Conservation (phyloP, 2,888 invertebrate genomes). For the Agriopis leucophaearia region DNA sequence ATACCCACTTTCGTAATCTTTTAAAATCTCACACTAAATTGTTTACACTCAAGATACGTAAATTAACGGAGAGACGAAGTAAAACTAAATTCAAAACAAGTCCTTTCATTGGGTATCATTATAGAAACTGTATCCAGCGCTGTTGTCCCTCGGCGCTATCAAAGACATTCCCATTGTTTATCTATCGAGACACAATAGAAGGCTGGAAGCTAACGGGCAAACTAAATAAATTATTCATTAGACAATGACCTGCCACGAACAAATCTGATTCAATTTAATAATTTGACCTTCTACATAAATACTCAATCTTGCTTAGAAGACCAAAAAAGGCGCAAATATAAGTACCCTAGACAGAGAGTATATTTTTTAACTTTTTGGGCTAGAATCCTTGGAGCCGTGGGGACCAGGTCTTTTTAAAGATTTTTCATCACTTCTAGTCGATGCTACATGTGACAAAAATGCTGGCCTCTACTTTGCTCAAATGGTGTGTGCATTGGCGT, state of each 20-base stretch:
- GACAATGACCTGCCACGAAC: conserved; percentile 58
- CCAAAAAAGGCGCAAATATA: no score
- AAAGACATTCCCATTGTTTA: conserved; percentile 52
- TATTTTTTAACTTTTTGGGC: no score
- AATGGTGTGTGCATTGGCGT: no score
- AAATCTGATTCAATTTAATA: conserved; percentile 57
- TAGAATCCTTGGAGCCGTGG: no score
- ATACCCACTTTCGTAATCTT: no score
- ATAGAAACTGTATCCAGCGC: conserved; percentile 32
- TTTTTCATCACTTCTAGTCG: no score
- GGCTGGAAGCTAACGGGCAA: conserved; percentile 57
- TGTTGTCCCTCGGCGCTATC: conserved; percentile 43
- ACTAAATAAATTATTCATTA: conserved; percentile 62
- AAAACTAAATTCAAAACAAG: conserved; percentile 4
- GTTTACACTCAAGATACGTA: no score
- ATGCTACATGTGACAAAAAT: no score
- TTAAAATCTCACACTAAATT: no score
- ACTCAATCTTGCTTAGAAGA: neutral
- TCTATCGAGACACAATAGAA: conserved; percentile 50
- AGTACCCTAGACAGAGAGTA: no score
- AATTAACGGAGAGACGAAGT: neutral
- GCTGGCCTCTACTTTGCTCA: no score
- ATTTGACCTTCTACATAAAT: conserved; percentile 32
- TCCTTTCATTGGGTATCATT: conserved; percentile 1
- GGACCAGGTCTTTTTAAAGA: no score